A percentile compares a stretch with the other conserved stretches of the same genome.
phyloP scores from a whole-genome alignment of 2,113 vertebrate genomes.

The Chaenogobius annularis region DNA sequence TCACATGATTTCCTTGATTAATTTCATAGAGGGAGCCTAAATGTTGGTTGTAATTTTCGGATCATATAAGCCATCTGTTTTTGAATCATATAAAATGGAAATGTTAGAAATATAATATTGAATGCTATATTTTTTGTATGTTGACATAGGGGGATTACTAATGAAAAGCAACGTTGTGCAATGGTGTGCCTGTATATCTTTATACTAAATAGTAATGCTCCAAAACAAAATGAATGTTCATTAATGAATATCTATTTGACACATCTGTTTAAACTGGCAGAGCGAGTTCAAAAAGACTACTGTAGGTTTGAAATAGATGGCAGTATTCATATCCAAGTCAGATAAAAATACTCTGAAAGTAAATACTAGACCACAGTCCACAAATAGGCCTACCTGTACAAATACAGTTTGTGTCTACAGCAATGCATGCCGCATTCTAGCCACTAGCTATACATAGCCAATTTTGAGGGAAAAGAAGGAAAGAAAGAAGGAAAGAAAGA shows the following conservation, averaged over 20 bases:
- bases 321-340: constrained; percentile 38
- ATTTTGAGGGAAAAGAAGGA: neutral
- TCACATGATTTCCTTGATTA: neutral
- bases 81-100: too few relatives aligned
- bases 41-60: too few relatives aligned
- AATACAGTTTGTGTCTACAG: constrained; percentile 5
- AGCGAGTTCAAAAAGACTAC: neutral
- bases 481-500: neutral
- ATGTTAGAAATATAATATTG: too few relatives aligned
- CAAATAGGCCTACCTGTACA: constrained; percentile 2
- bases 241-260: neutral
- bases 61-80: too few relatives aligned
- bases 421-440: neutral
- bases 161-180: neutral
- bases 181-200: neutral
- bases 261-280: neutral
- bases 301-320: constrained; percentile 23
- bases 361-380: constrained; percentile 8
- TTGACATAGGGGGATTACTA: neutral
- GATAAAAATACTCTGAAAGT: constrained; percentile 39
- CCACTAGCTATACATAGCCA: constrained; percentile 9
- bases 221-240: neutral
- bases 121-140: neutral
- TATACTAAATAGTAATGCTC: neutral
- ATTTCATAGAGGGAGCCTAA: neutral